A percentile compares a stretch with the other conserved stretches of the same genome.
Conservation (phyloP, 2,113 vertebrate genomes). For the Hydrochoerus hydrochaeris region DNA sequence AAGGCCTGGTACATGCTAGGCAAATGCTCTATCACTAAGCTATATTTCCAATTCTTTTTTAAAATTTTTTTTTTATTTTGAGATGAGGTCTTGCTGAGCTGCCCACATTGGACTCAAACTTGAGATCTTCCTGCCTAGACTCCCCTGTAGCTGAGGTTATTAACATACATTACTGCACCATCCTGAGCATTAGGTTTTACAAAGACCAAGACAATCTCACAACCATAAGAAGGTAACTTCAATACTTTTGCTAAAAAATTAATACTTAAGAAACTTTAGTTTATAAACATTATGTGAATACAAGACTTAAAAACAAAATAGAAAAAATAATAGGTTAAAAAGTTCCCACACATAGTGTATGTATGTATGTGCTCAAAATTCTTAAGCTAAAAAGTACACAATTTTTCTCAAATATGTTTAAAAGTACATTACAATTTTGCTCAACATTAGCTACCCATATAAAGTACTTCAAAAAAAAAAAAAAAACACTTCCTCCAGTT, state of each 20-base stretch:
- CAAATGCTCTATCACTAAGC: neutral
- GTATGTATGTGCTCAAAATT: neutral
- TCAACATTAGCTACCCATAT: neutral
- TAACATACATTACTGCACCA: neutral
- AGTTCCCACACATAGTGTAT: neutral
- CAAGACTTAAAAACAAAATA: constrained; percentile 13
- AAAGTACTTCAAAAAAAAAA: constrained; percentile 3
- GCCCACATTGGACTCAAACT: neutral
- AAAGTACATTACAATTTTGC: constrained; percentile 19
- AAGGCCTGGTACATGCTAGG: neutral
- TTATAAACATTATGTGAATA: neutral
- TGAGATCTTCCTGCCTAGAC: neutral
- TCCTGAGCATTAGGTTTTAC: neutral
- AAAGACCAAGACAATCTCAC: constrained; percentile 2
- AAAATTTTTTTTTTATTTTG: neutral
- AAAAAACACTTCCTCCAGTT: constrained; percentile 12
- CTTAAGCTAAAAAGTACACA: constrained; percentile 20
- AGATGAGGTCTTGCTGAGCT: neutral
- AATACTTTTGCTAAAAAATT: constrained; percentile 25
- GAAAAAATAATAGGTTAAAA: neutral
- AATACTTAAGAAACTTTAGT: neutral
- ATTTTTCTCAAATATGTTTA: constrained; percentile 22
- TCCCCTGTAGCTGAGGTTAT: neutral
- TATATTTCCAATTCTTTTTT: neutral
- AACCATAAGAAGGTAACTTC: constrained; percentile 54